A percentile compares a stretch with the other conserved stretches of the same genome.
phyloP scores from a whole-genome alignment of 2,888 invertebrate genomes.

The Rhingia rostrata region DNA sequence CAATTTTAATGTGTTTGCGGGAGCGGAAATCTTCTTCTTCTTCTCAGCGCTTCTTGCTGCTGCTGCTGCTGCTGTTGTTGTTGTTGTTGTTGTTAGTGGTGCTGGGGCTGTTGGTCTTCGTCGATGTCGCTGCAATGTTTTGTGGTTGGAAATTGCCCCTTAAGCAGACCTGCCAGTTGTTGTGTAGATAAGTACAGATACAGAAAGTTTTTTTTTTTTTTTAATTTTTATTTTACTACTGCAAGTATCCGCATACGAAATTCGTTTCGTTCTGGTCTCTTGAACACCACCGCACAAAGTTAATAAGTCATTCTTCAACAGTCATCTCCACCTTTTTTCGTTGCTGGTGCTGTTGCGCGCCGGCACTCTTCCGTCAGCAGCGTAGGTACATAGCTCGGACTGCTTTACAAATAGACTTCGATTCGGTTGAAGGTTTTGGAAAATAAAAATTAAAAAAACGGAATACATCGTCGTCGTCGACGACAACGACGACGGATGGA shows the following conservation, averaged over 20 bases:
- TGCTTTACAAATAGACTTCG: slow-evolving; percentile 73
- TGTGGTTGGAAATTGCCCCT: slow-evolving; percentile 71
- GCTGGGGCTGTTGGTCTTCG: slow-evolving; percentile 38
- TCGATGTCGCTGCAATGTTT: slow-evolving; percentile 66
- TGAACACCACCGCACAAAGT: slow-evolving; percentile 76
- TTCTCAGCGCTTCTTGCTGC: slow-evolving; percentile 31
- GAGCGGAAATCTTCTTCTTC: slow-evolving; percentile 72
- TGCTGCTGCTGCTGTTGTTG: slow-evolving; percentile 16
- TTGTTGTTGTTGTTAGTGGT: slow-evolving; percentile 7
- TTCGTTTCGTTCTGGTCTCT: slow-evolving; percentile 76
- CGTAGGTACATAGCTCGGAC: slow-evolving; percentile 44
- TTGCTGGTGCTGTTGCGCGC: slow-evolving; percentile 36
- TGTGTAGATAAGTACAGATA: slow-evolving; percentile 67
- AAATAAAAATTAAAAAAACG: slow-evolving; percentile 53
- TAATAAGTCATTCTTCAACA: slow-evolving; percentile 76
- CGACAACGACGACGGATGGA: slow-evolving; percentile 18
- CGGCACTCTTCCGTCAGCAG: slow-evolving; percentile 38
- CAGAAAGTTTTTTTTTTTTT: slow-evolving; percentile 44
- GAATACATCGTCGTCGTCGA: slow-evolving; percentile 8
- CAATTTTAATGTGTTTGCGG: slow-evolving; percentile 71
- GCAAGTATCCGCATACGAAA: slow-evolving; percentile 74
- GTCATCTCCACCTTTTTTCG: slow-evolving; percentile 73
- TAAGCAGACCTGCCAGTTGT: slow-evolving; percentile 63
- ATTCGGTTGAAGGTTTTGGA: slow-evolving; percentile 71
- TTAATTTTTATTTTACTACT: slow-evolving; percentile 64